Evolutionary conservation across 1,140 invertebrate genomes (phyloP), one percentile per base, ranked within the genome.

Genomic region (Dicyema japonicum): DNA sequence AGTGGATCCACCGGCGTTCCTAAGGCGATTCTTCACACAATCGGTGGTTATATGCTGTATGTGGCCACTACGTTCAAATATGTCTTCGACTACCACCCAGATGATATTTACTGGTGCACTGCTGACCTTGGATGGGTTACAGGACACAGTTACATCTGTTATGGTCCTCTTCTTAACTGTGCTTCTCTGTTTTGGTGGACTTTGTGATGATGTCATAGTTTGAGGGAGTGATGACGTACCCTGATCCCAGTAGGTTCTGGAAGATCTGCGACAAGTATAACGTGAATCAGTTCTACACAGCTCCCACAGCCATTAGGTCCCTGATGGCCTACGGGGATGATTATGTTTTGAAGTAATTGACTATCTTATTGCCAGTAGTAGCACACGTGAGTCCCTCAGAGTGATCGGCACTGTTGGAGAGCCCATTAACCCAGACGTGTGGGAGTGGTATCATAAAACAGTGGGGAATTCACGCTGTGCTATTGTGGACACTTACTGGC

Each of bases 1-100:
- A n/a, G n/a, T n/a, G 80, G 80, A n/a, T 82, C 74, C 0, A 90
- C 82, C 2, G 82, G 80, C 9, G 85, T 80, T 50, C 80, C 82
- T 0, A 94, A 94, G 50, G 82, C 80, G 19, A 75, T 92, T 4
- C 40, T 88, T 7, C 82, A 92, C 43, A 80, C 75, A 1, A 71
- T 67, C 1, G 78, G 62, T 1, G 82, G 82, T 4, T 92, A 88
- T 47, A 61, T 92, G 49, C 39, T 82, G 7, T 88, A 85, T 41
- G 66, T 43, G 5, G 43, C 46, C 9, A 37, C 43, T 2, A 56
- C 54, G 3, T 47, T 46, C n/a, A 45, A 47, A 23, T 14, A 23
- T 12, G 22, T 23, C n/a, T n/a, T n/a, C n/a, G n/a, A n/a, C n/a
- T n/a, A n/a, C n/a, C n/a, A n/a, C n/a, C 37, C 36, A 2, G 50